Evolutionary conservation across 2,113 vertebrate species (phyloP).

Genomic region (Oncorhynchus tshawytscha): DNA sequence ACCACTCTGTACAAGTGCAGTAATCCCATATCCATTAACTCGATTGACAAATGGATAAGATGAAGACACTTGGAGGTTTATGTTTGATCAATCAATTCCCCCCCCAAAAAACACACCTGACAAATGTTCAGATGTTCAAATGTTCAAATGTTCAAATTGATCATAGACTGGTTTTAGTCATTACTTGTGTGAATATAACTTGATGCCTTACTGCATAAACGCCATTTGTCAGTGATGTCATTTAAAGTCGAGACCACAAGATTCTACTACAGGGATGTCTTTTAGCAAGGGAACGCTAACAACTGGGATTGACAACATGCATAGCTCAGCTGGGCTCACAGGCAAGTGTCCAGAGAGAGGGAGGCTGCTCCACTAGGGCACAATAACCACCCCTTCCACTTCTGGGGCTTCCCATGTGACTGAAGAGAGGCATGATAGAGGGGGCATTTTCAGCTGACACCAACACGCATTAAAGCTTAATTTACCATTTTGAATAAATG

Average conservation of each 20-base stretch:
- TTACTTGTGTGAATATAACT: neutral
- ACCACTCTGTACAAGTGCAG: slow-evolving; percentile 29
- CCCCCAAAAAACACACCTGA: too few relatives aligned
- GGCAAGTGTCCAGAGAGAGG: slow-evolving; percentile 49
- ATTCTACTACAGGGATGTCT: slow-evolving; percentile 23
- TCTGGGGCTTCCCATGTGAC: too few relatives aligned
- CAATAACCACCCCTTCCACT: too few relatives aligned
- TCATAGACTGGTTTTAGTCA: too few relatives aligned
- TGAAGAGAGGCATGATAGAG: too few relatives aligned
- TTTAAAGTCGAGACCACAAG: slow-evolving; percentile 9
- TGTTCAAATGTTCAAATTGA: too few relatives aligned
- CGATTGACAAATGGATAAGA: slow-evolving; percentile 33
- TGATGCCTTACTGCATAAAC: slow-evolving; percentile 3
- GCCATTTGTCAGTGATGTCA: slow-evolving; percentile 26
- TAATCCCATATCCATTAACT: slow-evolving; percentile 52
- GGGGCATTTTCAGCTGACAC: too few relatives aligned
- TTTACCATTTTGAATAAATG: too few relatives aligned
- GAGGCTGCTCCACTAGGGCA: too few relatives aligned
- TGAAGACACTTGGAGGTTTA: neutral
- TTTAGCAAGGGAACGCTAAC: slow-evolving; percentile 52
- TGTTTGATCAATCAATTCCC: neutral
- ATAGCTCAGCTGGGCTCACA: slow-evolving; percentile 49
- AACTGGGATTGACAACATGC: slow-evolving; percentile 47
- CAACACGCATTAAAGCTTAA: too few relatives aligned
- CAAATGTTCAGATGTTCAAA: too few relatives aligned